phyloP scores from a whole-genome alignment of 1,140 invertebrate genomes.

The Vanessa atalanta region DNA sequence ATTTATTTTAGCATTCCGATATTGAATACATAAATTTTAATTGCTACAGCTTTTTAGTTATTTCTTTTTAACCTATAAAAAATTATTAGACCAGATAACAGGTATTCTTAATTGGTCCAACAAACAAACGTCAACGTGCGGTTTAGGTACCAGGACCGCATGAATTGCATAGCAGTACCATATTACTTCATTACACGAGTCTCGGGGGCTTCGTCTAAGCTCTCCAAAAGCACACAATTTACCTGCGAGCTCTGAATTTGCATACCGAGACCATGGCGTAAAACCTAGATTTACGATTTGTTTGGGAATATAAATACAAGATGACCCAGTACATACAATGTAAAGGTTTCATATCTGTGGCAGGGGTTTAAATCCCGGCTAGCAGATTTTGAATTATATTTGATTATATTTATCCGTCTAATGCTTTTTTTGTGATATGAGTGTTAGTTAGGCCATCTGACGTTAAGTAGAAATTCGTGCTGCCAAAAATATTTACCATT shows the following conservation, averaged over 20 bases:
- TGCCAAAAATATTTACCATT: no score
- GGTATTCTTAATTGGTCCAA: conserved; percentile 9
- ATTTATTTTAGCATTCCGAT: not conserved
- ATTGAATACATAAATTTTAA: conserved; percentile 14
- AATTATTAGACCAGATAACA: conserved; percentile 12
- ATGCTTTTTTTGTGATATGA: no score
- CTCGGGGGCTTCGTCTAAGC: conserved; percentile 34
- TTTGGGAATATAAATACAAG: conserved; percentile 13
- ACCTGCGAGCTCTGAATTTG: conserved; percentile 40
- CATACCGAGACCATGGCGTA: conserved; percentile 35
- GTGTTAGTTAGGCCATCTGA: no score
- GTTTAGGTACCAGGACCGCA: conserved; percentile 18
- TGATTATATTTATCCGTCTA: no score
- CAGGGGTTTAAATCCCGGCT: no score
- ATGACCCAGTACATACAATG: no score
- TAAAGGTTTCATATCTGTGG: no score
- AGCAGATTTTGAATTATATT: no score
- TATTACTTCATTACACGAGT: conserved; percentile 37
- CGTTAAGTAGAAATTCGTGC: no score
- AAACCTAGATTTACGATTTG: conserved; percentile 39
- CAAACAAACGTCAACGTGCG: conserved; percentile 17
- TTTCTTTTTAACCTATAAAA: conserved; percentile 9
- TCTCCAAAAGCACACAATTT: conserved; percentile 36
- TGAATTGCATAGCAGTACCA: conserved; percentile 28
- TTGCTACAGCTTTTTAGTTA: not conserved